Conservation (phyloP, 2,888 invertebrate species). For the Parasteatoda lunata region DNA sequence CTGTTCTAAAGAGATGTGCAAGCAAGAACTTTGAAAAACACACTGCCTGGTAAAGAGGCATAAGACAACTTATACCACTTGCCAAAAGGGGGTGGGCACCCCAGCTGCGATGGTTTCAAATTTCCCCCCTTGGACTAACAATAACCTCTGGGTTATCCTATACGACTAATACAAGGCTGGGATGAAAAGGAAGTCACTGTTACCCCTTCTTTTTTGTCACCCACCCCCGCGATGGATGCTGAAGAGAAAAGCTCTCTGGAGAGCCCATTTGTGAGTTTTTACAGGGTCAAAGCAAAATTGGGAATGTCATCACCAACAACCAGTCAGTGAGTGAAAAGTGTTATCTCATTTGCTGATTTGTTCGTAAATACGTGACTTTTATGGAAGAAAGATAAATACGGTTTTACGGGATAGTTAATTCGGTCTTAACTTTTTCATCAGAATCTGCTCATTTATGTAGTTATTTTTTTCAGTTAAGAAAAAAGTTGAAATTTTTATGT, state of each 20-base stretch:
- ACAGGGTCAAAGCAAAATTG: slow-evolving; percentile 47
- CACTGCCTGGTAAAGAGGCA: slow-evolving; percentile 10
- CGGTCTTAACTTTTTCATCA: too few species aligned
- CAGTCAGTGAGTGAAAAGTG: not conserved
- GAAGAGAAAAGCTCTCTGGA: slow-evolving; percentile 2
- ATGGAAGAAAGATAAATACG: too few species aligned
- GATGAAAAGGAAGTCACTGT: slow-evolving; percentile 59
- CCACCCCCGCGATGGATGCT: slow-evolving; percentile 37
- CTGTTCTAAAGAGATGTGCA: slow-evolving; percentile 3
- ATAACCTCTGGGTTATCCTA: slow-evolving; percentile 60
- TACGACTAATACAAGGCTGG: slow-evolving; percentile 61
- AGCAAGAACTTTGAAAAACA: slow-evolving; percentile 27
- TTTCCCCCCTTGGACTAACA: slow-evolving; percentile 62
- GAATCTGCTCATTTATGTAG: too few species aligned
- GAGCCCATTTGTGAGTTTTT: slow-evolving; percentile 4
- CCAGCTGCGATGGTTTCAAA: slow-evolving; percentile 62
- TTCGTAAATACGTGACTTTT: too few species aligned
- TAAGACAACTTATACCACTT: slow-evolving; percentile 58
- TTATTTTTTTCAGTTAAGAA: too few species aligned
- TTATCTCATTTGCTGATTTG: not conserved
- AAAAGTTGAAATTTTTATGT: too few species aligned
- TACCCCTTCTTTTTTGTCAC: slow-evolving; percentile 21
- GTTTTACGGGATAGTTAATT: too few species aligned
- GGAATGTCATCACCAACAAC: slow-evolving; percentile 48
- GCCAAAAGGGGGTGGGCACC: slow-evolving; percentile 28